A percentile compares a stretch with the other conserved stretches of the same genome.
Conservation (phyloP, 2,888 invertebrate species). For the Hecatera dysodea region DNA sequence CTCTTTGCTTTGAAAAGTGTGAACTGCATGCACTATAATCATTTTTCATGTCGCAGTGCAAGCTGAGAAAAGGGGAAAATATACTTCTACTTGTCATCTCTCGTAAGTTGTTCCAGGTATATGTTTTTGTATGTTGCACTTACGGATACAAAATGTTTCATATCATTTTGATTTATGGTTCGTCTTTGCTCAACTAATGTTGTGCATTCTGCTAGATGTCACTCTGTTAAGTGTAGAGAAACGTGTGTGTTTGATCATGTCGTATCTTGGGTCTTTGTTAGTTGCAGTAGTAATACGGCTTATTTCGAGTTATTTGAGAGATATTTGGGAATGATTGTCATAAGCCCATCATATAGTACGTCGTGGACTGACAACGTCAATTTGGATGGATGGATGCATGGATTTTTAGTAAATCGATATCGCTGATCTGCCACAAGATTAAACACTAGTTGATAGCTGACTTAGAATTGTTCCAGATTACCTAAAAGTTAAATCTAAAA, state of each 20-base stretch:
- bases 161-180: slow-evolving; percentile 9
- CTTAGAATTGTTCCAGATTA: no score
- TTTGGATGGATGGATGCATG: no score
- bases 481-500: no score
- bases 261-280: neutral
- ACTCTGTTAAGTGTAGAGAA: neutral
- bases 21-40: slow-evolving; percentile 32
- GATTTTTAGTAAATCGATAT: no score
- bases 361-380: no score
- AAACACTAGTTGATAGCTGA: no score
- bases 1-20: slow-evolving; percentile 10
- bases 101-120: slow-evolving; percentile 2
- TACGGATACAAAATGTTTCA: slow-evolving; percentile 7
- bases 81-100: slow-evolving; percentile 30
- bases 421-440: no score
- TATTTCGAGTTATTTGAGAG: neutral
- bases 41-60: slow-evolving; percentile 42
- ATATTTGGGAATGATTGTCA: no score
- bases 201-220: neutral
- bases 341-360: no score
- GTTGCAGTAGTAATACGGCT: neutral
- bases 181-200: neutral
- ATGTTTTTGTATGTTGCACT: neutral
- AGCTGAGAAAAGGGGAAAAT: slow-evolving; percentile 17
- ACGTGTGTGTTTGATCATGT: neutral